Conservation (phyloP, 2,113 vertebrate genomes). For the Nannospalax galili region DNA sequence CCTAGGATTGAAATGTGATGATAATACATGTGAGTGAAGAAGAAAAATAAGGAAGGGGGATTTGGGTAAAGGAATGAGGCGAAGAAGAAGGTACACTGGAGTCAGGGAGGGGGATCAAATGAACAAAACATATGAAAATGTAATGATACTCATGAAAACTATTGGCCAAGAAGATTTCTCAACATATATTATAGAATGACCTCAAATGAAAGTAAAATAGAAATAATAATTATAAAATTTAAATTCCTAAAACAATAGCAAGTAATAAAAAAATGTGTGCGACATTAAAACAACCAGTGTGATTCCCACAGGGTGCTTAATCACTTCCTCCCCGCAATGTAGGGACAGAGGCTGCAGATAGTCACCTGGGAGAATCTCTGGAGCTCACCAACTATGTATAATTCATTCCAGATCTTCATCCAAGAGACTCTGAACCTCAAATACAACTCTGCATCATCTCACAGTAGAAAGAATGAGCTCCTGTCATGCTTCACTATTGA, state of each 20-base stretch:
- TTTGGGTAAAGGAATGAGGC: too few species aligned
- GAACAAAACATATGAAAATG: too few species aligned
- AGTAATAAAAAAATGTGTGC: not conserved
- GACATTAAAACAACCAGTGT: not conserved
- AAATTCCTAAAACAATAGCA: not conserved
- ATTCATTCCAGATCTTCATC: not conserved
- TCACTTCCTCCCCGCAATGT: not conserved
- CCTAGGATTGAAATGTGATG: too few species aligned
- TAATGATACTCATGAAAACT: not conserved
- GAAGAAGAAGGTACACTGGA: too few species aligned
- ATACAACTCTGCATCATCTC: too few species aligned
- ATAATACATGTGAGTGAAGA: too few species aligned
- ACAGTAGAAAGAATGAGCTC: not conserved
- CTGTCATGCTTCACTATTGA: rapidly evolving
- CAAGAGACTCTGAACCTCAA: not conserved
- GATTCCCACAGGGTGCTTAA: not conserved
- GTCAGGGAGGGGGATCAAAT: too few species aligned
- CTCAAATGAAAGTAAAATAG: not conserved
- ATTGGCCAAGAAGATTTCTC: not conserved
- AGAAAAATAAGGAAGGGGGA: too few species aligned
- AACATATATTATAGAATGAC: not conserved
- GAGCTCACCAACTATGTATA: not conserved
- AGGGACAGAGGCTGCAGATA: not conserved
- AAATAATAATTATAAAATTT: not conserved
- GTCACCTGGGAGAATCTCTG: not conserved